Evolutionary conservation across 2,888 invertebrate genomes (phyloP).

Genomic region (Scaptomyza flava): DNA sequence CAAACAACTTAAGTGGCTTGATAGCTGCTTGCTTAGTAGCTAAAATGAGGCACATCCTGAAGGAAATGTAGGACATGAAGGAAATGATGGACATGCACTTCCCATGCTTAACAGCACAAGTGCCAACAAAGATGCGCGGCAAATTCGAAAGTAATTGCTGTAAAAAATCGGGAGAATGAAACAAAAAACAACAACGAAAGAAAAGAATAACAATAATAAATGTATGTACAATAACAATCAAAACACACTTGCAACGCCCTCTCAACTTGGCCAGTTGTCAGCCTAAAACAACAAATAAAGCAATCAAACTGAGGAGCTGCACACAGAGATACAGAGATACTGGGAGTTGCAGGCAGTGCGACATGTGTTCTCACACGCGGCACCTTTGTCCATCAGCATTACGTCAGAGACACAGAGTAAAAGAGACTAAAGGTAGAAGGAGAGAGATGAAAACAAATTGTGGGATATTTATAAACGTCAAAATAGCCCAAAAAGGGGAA

Average conservation of each 20-base stretch:
- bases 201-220: slow-evolving; percentile 42
- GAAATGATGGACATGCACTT: slow-evolving; percentile 39
- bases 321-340: slow-evolving; percentile 7
- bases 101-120: slow-evolving; percentile 45
- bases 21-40: slow-evolving; percentile 25
- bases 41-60: slow-evolving; percentile 66
- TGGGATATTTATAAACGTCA: slow-evolving; percentile 82
- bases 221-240: slow-evolving; percentile 57
- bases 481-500: slow-evolving; percentile 67
- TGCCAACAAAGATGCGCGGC: slow-evolving; percentile 75
- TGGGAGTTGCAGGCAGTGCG: slow-evolving; percentile 32
- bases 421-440: slow-evolving; percentile 10
- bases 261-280: slow-evolving; percentile 54
- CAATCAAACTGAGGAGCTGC: slow-evolving; percentile 63
- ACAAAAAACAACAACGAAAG: slow-evolving; percentile 28
- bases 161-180: slow-evolving; percentile 21
- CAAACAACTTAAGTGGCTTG: slow-evolving; percentile 21
- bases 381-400: slow-evolving; percentile 77
- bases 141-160: slow-evolving; percentile 67
- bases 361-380: slow-evolving; percentile 74
- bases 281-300: slow-evolving; percentile 82
- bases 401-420: slow-evolving; percentile 49
- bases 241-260: slow-evolving; percentile 77
- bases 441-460: slow-evolving; percentile 58
- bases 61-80: slow-evolving; percentile 42